A percentile compares a stretch with the other conserved stretches of the same genome.
Evolutionary conservation across 2,888 invertebrate genomes (phyloP).

Genomic region (Dascillus cervinus): DNA sequence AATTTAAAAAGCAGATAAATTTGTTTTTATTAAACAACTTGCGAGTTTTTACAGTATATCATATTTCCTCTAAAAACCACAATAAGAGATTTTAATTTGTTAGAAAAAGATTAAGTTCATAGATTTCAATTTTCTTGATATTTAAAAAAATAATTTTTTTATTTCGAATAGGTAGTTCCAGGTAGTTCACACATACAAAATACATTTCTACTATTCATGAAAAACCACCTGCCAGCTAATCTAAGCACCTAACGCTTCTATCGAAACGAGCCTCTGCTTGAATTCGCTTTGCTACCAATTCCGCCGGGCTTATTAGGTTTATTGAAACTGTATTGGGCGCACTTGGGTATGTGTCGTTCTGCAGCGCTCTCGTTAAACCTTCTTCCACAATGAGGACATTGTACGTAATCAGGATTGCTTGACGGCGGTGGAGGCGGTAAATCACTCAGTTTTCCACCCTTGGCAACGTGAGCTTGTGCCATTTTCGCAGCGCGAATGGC

Average conservation of each 20-base stretch:
- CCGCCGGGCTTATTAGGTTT: conserved; percentile 51
- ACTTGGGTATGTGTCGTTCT: conserved; percentile 87
- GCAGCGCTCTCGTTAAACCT: conserved; percentile 81
- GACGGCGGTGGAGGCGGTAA: conserved; percentile 85
- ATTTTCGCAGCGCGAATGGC: conserved; percentile 86
- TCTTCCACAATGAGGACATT: conserved; percentile 81
- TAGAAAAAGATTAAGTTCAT: no score
- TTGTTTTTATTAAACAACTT: no score
- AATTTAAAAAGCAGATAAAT: no score
- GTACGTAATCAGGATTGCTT: conserved; percentile 82
- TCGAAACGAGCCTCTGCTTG: no score
- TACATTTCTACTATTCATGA: no score
- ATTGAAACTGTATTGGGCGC: conserved; percentile 74
- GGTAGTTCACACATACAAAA: background rate
- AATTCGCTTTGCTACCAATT: no score
- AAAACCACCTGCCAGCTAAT: no score
- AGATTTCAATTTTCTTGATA: no score
- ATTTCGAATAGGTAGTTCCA: background rate
- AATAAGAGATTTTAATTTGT: no score
- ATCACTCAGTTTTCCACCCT: conserved; percentile 80
- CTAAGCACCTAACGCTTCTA: no score
- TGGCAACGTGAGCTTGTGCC: conserved; percentile 69
- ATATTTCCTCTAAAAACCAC: no score
- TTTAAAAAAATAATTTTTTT: background rate
- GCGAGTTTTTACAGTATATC: no score